These are phyloP conservation scores for Hydractinia echinata DNA, from an alignment of 30 jellyfish, hydroid and myxozoan genomes.

Conservation along the genomic window DNA sequence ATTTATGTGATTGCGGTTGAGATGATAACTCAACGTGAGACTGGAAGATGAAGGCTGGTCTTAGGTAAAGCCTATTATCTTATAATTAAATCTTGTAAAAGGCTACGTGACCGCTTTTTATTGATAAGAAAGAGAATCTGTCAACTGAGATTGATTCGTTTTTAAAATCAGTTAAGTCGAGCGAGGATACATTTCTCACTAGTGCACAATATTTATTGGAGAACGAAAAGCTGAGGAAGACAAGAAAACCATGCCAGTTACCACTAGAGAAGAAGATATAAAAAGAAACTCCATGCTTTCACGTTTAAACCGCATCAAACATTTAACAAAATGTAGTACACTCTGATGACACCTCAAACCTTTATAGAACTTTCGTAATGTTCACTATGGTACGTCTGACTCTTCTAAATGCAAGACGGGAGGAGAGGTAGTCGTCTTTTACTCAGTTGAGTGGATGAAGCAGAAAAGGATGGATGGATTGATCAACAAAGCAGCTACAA, in stretches of 20 bases:
- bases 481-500: constrained; percentile 14
- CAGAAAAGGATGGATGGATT: constrained; percentile 17
- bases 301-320: background rate
- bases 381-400: constrained; percentile 1
- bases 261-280: constrained; percentile 21
- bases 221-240: background rate
- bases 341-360: background rate
- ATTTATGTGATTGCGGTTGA: constrained; percentile 6
- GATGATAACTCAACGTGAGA: background rate
- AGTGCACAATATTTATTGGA: constrained; percentile 14
- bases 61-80: background rate
- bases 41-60: background rate
- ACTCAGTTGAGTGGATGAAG: background rate
- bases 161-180: background rate
- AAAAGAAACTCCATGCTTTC: constrained; percentile 1
- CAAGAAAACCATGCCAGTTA: constrained; percentile 15
- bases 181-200: background rate
- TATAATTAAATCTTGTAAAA: constrained; percentile 1
- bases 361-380: constrained; percentile 11
- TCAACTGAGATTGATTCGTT: background rate
- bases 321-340: background rate
- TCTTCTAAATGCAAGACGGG: constrained; percentile 12
- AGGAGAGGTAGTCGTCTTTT: constrained; percentile 11
- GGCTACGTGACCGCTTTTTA: constrained; percentile 6
- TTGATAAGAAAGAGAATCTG: background rate